Evolutionary conservation across 2,888 invertebrate species (phyloP).

Genomic region (Tipula helvola): DNA sequence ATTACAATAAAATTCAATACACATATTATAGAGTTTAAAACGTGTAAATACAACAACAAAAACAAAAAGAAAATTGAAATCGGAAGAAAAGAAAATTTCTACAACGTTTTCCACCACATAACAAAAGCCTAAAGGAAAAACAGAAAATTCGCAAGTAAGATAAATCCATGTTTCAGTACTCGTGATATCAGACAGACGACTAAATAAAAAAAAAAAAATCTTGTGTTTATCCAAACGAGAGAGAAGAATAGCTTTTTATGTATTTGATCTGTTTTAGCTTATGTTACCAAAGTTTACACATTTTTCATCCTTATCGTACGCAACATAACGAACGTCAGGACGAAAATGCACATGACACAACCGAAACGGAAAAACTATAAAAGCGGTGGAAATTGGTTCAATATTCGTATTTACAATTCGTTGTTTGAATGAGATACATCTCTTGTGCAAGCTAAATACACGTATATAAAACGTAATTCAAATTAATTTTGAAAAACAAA

Average conservation of each 20-base stretch:
- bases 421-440: background rate
- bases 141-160: background rate
- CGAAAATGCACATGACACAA: background rate
- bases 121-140: background rate
- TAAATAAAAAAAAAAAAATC: background rate
- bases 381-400: background rate
- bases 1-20: background rate
- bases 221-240: background rate
- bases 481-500: background rate
- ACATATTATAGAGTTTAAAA: background rate
- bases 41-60: background rate
- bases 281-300: background rate
- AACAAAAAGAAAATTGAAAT: too few relatives aligned
- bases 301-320: background rate
- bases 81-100: background rate
- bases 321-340: background rate
- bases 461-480: background rate
- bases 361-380: background rate
- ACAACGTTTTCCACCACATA: background rate
- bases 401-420: background rate
- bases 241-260: background rate
- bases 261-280: background rate
- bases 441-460: background rate
- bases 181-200: background rate
- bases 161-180: background rate